Percentiles rank a stretch among this genome's conserved stretches.
Evolutionary conservation across 30 jellyfish, hydroid and myxozoan genomes (phyloP).

Genomic region (Aurelia coerulea): DNA sequence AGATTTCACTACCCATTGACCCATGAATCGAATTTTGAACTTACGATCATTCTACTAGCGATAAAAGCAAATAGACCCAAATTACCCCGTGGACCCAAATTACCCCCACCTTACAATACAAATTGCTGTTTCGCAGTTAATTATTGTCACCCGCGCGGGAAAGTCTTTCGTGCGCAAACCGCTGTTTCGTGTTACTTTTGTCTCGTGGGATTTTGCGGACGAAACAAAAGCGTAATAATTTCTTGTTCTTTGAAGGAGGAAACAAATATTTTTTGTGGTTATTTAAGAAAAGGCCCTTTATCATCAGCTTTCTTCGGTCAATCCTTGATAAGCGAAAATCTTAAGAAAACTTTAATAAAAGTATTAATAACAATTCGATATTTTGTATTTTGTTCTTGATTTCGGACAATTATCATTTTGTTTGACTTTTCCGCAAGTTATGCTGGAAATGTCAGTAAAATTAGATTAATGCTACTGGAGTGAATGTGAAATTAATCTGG

Average conservation of each 20-base stretch:
- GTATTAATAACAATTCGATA: slow-evolving; percentile 32
- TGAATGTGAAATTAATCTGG: slow-evolving; percentile 8
- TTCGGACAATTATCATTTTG: slow-evolving; percentile 2
- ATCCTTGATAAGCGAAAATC: slow-evolving; percentile 4
- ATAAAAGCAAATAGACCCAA: too few species aligned
- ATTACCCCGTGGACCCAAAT: too few species aligned
- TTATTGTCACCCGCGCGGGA: neutral
- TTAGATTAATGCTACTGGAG: slow-evolving; percentile 9
- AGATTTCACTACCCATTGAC: too few species aligned
- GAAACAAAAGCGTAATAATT: slow-evolving; percentile 2
- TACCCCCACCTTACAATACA: too few species aligned
- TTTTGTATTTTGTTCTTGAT: slow-evolving; percentile 10
- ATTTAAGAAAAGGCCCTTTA: neutral
- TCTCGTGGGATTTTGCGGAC: slow-evolving; percentile 42
- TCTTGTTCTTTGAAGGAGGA: slow-evolving; percentile 31
- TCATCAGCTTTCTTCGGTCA: slow-evolving; percentile 28
- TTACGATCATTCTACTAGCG: too few species aligned
- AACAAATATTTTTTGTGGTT: slow-evolving; percentile 35
- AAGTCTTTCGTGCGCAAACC: neutral
- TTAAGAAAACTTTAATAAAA: slow-evolving; percentile 13
- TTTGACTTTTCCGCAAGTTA: slow-evolving; percentile 21
- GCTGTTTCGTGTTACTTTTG: neutral
- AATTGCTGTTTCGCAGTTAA: neutral
- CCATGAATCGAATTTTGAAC: too few species aligned
- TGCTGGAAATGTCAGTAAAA: slow-evolving; percentile 21